Base-by-base conservation (phyloP, 2,888 invertebrate genomes). In the Volucella inflata region DNA sequence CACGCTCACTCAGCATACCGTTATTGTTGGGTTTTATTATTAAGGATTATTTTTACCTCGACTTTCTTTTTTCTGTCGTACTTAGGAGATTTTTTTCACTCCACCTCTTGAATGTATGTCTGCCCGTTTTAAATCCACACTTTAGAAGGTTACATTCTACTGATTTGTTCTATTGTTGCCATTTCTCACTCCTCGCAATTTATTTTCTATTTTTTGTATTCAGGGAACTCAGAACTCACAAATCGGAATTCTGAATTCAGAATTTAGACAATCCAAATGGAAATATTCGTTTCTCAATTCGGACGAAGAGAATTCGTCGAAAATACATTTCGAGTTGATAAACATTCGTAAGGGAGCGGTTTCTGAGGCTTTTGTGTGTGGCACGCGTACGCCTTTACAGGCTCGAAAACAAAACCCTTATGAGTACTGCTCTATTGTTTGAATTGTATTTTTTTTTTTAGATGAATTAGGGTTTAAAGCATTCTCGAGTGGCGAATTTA, bases 401-500 rank as follows among this genome's bases (percentile, higher is more conserved):
- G 17, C 48, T 75, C 46, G 51, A 64, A 62, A 44, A 59, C 10
- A 1, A 46, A 60, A 67, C 62, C 68, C 64, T 64, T 40, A 21
- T 16, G 6, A 6, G 36, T 46, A 11, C 30, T 16, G 44, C 55
- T 12, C 68, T 51, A 42, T 78, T 78, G 83, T 72, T 82, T 11
- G 78, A 64, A 55, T 84, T 84, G 70, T 75, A 30, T 59, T 76
- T 64, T 51, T 42, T 42, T 51, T 42, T 36, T 55, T 55, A 55
- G 62, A 75, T 76, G 74, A 68, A 62, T 71, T 67, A 72, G 21
- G 62, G 44, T 64, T 77, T 72, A 68, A 77, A 78, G 62, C 62
- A 53, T 48, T 72, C 85, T 88, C 87, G 89, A 91, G 91, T 90
- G 89, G 89, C 89, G 89, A 89, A 91, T 90, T 91, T 91, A 89